Evolutionary conservation across 2,113 vertebrate genomes (phyloP).

Genomic region (Nesoenas mayeri): DNA sequence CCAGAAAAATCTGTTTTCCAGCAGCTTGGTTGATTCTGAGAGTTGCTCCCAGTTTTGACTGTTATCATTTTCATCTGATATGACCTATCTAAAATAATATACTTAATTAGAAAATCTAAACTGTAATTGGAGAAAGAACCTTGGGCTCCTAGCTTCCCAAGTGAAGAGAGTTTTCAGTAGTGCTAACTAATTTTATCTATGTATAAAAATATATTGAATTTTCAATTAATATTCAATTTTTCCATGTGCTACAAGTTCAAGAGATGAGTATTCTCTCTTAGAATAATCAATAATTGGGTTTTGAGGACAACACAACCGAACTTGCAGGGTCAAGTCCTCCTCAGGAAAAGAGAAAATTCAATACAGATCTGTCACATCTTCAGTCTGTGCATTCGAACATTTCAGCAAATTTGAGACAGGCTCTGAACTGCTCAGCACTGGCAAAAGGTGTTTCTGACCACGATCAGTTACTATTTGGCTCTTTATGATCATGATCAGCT

Average conservation of each 20-base stretch:
- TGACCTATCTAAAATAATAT: not conserved
- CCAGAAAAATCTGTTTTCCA: not conserved
- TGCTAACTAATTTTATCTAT: not conserved
- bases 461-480: not conserved
- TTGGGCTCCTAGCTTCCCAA: not conserved
- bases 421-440: not conserved
- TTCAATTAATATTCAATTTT: not conserved
- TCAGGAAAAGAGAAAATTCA: not conserved
- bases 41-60: not conserved
- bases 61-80: not conserved
- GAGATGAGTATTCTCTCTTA: not conserved
- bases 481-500: not conserved
- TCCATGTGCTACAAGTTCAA: not conserved
- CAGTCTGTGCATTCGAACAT: not conserved
- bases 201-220: not conserved
- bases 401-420: not conserved
- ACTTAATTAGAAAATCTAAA: not conserved
- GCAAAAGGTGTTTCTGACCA: slow-evolving; percentile 8
- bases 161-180: not conserved
- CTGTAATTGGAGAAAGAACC: not conserved
- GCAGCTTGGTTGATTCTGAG: not conserved
- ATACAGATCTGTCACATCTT: not conserved
- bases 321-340: not conserved
- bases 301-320: not conserved
- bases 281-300: slow-evolving; percentile 1